Percentiles rank a stretch among this genome's conserved stretches.
phyloP scores from a whole-genome alignment of 1,140 invertebrate species.

The Calephelis nemesis region DNA sequence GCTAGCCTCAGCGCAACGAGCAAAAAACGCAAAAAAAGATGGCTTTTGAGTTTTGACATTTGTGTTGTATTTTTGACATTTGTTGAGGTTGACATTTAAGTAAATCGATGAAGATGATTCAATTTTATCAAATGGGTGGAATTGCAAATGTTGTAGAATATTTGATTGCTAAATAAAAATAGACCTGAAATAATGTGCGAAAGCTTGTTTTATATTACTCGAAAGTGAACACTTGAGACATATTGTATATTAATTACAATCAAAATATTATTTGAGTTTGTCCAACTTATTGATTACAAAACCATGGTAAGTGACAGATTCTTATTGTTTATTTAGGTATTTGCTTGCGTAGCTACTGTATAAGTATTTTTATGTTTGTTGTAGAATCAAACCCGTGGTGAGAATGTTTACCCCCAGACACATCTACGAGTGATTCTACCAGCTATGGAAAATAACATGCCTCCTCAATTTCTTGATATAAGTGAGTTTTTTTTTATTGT shows the following conservation, averaged over 20 bases:
- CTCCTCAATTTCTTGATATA: conserved; percentile 60
- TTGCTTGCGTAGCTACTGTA: conserved; percentile 43
- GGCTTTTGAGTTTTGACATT: no score
- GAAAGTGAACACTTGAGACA: conserved; percentile 6
- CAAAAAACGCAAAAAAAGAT: no score
- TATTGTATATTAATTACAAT: neutral
- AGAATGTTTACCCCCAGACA: conserved; percentile 51
- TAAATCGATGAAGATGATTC: no score
- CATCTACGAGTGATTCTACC: conserved; percentile 65
- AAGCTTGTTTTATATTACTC: conserved; percentile 22
- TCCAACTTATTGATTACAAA: conserved; percentile 23
- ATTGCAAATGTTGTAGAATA: conserved; percentile 23
- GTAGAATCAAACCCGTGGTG: conserved; percentile 57
- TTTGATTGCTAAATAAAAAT: conserved; percentile 20
- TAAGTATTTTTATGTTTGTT: conserved; percentile 54
- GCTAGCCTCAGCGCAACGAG: no score
- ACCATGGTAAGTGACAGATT: conserved; percentile 58
- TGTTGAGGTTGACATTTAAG: no score
- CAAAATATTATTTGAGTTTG: neutral
- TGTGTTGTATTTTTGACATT: no score
- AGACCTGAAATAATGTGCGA: conserved; percentile 39
- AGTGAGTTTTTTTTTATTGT: conserved; percentile 40
- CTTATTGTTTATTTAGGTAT: conserved; percentile 68
- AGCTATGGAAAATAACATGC: conserved; percentile 52
- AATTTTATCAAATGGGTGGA: conserved; percentile 13